Evolutionary conservation across 2,888 invertebrate species (phyloP).

Genomic region (Epirrhoe alternata): DNA sequence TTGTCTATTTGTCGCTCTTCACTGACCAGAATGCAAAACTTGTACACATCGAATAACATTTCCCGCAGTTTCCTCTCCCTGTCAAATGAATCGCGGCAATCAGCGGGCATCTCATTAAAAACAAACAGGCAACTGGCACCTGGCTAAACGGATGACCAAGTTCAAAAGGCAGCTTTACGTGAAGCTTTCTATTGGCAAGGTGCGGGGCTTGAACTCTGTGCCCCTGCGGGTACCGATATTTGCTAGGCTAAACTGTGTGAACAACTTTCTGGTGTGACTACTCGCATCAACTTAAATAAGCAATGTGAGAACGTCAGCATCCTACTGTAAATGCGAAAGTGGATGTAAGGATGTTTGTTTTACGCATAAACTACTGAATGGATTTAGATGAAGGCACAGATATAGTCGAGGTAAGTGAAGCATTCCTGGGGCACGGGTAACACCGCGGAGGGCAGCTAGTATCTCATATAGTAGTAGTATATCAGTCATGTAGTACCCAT

Average conservation of each 20-base stretch:
- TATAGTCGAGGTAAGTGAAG: no score
- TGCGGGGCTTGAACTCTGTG: constrained; percentile 33
- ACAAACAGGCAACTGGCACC: constrained; percentile 22
- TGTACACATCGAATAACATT: not conserved
- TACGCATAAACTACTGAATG: no score
- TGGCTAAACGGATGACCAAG: constrained; percentile 26
- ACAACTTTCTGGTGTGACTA: constrained; percentile 17
- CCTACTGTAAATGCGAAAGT: not conserved
- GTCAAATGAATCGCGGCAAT: constrained; percentile 19
- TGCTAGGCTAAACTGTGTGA: constrained; percentile 24
- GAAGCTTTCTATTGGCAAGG: constrained; percentile 32
- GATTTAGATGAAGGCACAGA: no score
- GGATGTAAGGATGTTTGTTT: no score
- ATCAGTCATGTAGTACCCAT: no score
- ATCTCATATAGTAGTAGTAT: no score
- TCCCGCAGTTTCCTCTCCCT: not conserved
- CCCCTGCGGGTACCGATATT: constrained; percentile 33
- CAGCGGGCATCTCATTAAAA: constrained; percentile 25
- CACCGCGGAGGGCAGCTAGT: no score
- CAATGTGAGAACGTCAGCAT: not conserved
- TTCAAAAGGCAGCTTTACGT: constrained; percentile 28
- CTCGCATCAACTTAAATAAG: not conserved
- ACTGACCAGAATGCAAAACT: not conserved
- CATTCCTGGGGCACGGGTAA: no score
- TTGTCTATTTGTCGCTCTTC: no score